phyloP scores from a whole-genome alignment of 2,797 vertebrate species.

The Meriones psammophilus region DNA sequence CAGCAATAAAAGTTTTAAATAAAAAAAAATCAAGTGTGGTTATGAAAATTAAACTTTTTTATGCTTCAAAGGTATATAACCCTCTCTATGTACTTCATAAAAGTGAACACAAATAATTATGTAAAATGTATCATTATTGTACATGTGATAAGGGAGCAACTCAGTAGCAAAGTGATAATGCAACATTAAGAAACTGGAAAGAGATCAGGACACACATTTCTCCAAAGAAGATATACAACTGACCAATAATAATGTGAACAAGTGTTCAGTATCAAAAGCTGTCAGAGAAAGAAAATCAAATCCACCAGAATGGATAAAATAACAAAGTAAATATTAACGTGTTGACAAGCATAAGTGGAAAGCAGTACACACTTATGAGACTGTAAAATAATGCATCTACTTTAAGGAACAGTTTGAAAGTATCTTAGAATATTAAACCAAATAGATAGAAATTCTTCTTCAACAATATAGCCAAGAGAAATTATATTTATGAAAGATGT shows the following conservation, averaged over 20 bases:
- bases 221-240: not conserved
- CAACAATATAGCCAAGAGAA: not conserved
- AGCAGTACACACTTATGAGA: not conserved
- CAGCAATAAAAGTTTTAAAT: not conserved
- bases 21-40: not conserved
- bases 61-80: not conserved
- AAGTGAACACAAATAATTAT: not conserved
- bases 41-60: slow-evolving; percentile 21
- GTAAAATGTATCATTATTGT: not conserved
- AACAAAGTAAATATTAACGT: not conserved
- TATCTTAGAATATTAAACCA: not conserved
- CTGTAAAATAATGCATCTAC: not conserved
- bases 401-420: slow-evolving; percentile 23
- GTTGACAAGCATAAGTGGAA: not conserved
- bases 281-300: not conserved
- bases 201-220: not conserved
- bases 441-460: not conserved
- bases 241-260: not conserved
- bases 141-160: not conserved
- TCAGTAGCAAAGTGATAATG: not conserved
- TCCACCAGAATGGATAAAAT: not conserved
- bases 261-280: not conserved
- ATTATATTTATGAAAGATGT: not conserved
- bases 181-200: not conserved
- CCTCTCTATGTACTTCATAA: not conserved